Percentiles rank a stretch among this genome's conserved stretches.
Conservation (phyloP, 92 coral and sea anemone genomes). For the Porites rus region DNA sequence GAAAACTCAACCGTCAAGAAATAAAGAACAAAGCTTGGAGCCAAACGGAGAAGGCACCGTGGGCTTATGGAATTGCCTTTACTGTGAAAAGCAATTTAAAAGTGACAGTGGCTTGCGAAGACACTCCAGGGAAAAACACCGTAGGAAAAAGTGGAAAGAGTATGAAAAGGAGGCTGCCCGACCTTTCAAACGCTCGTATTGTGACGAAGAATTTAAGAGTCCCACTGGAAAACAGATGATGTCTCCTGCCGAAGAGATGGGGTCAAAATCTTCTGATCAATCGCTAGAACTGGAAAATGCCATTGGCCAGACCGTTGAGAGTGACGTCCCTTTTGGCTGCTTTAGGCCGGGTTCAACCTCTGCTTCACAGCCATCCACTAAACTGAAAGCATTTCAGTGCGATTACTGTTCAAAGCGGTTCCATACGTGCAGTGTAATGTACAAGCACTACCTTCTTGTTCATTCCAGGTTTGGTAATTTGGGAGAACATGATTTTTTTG, state of each 20-base stretch:
- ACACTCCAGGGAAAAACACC: conserved; percentile 32
- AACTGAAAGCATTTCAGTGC: conserved; percentile 11
- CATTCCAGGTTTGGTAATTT: conserved; percentile 14
- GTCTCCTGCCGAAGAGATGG: neutral
- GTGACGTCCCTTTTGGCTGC: neutral
- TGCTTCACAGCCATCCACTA: neutral
- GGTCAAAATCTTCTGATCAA: neutral
- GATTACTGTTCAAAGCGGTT: conserved; percentile 25
- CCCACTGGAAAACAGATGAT: no score
- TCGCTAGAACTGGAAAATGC: neutral
- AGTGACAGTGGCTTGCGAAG: conserved; percentile 13
- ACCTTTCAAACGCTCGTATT: no score
- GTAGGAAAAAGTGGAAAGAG: neutral
- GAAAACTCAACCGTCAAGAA: neutral
- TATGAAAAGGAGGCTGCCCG: neutral
- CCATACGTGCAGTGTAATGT: neutral
- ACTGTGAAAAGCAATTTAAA: conserved; percentile 14
- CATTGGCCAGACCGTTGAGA: neutral
- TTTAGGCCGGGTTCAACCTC: neutral
- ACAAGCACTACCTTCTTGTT: conserved; percentile 14
- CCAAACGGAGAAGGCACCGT: neutral
- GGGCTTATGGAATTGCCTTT: conserved; percentile 10
- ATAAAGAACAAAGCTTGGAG: neutral
- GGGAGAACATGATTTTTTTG: neutral
- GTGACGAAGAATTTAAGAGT: no score